Percentiles rank a stretch among this genome's conserved stretches.
Evolutionary conservation across 2,888 invertebrate genomes (phyloP).

Genomic region (Ephialtes manifestator): DNA sequence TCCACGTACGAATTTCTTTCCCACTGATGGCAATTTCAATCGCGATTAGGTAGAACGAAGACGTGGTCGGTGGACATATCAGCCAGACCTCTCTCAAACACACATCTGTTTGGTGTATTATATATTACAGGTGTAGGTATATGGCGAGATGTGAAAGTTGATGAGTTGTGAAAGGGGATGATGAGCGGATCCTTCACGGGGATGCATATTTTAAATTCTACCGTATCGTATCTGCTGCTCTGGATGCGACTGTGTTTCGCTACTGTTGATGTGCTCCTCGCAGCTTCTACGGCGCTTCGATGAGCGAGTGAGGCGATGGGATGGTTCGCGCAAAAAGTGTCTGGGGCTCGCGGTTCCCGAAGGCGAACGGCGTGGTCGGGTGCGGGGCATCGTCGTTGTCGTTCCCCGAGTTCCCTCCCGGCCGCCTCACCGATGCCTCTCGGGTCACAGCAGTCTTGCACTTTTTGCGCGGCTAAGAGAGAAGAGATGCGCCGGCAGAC

Average conservation of each 20-base stretch:
- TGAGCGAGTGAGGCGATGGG: constrained; percentile 45
- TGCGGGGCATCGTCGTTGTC: constrained; percentile 26
- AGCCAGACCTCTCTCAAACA: constrained; percentile 38
- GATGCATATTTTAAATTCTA: constrained; percentile 85
- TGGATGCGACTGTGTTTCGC: not conserved
- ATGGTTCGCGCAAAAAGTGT: constrained; percentile 79
- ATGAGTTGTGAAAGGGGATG: constrained; percentile 37
- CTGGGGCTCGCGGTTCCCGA: constrained; percentile 71
- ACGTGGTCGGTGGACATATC: constrained; percentile 13
- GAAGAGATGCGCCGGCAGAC: constrained; percentile 61
- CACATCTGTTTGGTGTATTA: constrained; percentile 44
- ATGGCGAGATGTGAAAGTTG: too few relatives aligned
- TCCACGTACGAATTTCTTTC: constrained; percentile 38
- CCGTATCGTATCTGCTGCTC: constrained; percentile 74
- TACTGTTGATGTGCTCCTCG: constrained; percentile 71
- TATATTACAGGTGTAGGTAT: constrained; percentile 24
- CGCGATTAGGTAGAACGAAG: constrained; percentile 36
- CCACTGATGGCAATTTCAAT: constrained; percentile 12
- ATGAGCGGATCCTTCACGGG: constrained; percentile 57
- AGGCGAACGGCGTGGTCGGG: constrained; percentile 38
- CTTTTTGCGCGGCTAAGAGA: constrained; percentile 75
- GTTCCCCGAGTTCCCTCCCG: constrained; percentile 3
- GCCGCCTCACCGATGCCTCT: constrained; percentile 37
- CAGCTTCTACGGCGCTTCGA: constrained; percentile 78
- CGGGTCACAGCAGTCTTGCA: constrained; percentile 82